Evolutionary conservation across 2,113 vertebrate genomes (phyloP).

Genomic region (Ibidorhyncha struthersii): DNA sequence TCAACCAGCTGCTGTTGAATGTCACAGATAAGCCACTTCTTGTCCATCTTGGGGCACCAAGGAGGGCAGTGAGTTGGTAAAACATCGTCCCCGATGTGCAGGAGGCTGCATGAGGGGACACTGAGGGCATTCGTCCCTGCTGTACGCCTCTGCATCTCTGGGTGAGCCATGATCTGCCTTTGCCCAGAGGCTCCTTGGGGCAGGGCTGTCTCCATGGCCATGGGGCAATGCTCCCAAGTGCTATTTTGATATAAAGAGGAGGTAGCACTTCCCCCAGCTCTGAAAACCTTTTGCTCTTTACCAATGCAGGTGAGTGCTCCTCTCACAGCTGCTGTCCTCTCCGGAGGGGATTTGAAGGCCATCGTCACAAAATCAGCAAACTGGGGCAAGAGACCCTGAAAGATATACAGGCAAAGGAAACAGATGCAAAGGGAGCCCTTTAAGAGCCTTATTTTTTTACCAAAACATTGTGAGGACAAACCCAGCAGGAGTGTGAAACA

Average conservation of each 20-base stretch:
- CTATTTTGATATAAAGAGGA: background rate
- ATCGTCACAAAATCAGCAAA: background rate
- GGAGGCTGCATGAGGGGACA: background rate
- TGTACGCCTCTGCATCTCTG: background rate
- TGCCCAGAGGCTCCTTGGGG: background rate
- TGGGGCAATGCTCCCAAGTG: background rate
- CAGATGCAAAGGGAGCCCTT: conserved; percentile 4
- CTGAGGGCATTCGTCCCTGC: background rate
- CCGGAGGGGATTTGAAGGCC: background rate
- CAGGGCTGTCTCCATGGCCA: background rate
- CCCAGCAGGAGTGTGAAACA: background rate
- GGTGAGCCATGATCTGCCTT: background rate
- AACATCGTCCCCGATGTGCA: background rate
- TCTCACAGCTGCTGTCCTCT: background rate
- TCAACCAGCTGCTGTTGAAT: background rate
- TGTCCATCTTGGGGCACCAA: background rate
- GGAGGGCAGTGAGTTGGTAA: background rate
- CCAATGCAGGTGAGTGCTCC: background rate
- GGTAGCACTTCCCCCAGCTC: background rate
- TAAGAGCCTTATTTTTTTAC: background rate
- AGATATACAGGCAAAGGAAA: conserved; percentile 13
- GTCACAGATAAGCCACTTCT: background rate
- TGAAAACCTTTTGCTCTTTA: background rate
- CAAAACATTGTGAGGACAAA: background rate
- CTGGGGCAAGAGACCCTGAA: background rate